Evolutionary conservation across 2,113 vertebrate genomes (phyloP).

Genomic region (Cichladusa arquata): DNA sequence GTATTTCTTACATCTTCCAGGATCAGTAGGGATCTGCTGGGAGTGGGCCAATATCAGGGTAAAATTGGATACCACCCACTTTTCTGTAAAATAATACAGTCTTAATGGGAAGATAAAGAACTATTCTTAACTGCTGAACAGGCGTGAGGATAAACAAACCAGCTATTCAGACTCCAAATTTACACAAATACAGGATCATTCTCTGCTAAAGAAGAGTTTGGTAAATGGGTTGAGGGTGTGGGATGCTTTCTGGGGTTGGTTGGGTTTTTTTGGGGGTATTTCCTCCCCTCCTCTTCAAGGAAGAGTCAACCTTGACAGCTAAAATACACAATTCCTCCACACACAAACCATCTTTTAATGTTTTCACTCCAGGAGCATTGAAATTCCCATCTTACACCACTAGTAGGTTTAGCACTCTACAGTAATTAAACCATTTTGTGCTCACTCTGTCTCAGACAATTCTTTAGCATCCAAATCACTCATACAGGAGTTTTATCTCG

Average conservation of each 20-base stretch:
- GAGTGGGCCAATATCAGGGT: background rate
- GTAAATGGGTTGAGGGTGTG: background rate
- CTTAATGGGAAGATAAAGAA: conserved; percentile 45
- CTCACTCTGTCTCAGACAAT: background rate
- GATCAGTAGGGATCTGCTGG: background rate
- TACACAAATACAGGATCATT: background rate
- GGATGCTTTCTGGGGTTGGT: background rate
- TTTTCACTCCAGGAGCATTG: background rate
- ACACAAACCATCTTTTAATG: background rate
- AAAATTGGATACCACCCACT: conserved; percentile 18
- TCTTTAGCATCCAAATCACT: background rate
- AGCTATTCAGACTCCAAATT: background rate
- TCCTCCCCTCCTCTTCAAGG: background rate
- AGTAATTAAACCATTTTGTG: background rate
- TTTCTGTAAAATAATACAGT: conserved; percentile 43
- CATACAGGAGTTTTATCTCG: background rate
- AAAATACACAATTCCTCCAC: background rate
- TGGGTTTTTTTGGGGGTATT: background rate
- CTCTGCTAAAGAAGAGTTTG: background rate
- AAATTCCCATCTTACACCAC: background rate
- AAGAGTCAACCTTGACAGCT: background rate
- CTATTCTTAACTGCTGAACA: conserved; percentile 26
- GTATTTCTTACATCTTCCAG: background rate
- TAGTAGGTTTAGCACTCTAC: background rate
- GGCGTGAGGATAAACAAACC: conserved; percentile 10